Base-by-base conservation (phyloP, 2,797 vertebrate genomes). In the Smutsia gigantea region DNA sequence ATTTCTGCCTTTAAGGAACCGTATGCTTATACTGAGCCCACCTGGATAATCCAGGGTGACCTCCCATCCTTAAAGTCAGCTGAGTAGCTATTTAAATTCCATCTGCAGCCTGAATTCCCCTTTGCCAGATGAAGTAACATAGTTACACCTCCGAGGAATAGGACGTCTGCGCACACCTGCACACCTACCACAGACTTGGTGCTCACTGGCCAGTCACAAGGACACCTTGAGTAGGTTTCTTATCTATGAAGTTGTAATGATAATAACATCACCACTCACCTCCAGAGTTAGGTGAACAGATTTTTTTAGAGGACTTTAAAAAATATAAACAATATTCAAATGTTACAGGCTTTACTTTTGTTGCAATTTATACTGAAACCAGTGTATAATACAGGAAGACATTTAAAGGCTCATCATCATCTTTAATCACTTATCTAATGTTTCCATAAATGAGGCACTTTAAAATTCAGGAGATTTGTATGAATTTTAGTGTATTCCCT, bases 321-420 rank as follows among this genome's bases (percentile, higher is more conserved):
- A 91, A 57, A 77, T 68, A 57, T 34, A 61, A 83, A 68, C 19
- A 37, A 4, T 66, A 66, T 66, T 69, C 17, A 86, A 82, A 69
- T 82, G 49, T 92, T 89, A 2, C n/a, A 81, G n/a, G 29, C 81
- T 27, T 93, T 95, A 29, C 57, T 90, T 85, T 39, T 87, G 51
- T 95, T 77, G 55, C 29, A 89, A 1, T 82, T 95, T 69, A 64
- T 64, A 69, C n/a, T 64, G 66, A 85, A 91, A 71, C 17, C 37
- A 75, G n/a, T 89, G 59, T 61, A 18, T 89, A 61, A 81, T 81
- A 53, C 29, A 90, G 23, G 18, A 68, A 74, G 85, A 61, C 37
- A 61, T 29, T 71, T 78, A 51, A 61, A 78, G 10, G 21, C 37
- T 88, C 46, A 29, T 72, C 46, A 42, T 61, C 55, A 19, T 29